These are phyloP conservation scores for Panagrolaimus sp. DNA, from an alignment of 1,140 invertebrate genomes.

Conservation along the genomic window DNA sequence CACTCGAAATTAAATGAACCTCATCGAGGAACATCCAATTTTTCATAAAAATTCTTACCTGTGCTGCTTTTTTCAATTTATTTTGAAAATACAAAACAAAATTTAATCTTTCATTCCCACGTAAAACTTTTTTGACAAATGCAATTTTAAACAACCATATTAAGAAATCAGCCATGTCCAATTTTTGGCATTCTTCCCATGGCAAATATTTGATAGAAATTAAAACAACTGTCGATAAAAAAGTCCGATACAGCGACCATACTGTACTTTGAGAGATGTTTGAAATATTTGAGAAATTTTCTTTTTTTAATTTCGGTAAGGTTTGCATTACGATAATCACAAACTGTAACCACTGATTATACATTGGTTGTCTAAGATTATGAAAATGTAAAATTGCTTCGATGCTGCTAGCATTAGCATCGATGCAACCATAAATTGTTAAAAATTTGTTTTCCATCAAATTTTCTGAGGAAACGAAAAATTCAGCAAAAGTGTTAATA, in stretches of 20 bases:
- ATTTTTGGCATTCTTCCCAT: too few relatives aligned
- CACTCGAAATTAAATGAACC: too few relatives aligned
- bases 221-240: neutral
- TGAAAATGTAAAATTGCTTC: neutral
- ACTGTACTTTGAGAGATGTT: neutral
- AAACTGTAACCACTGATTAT: neutral
- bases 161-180: neutral
- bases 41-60: too few relatives aligned
- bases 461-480: neutral
- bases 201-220: too few relatives aligned
- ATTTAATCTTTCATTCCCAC: too few relatives aligned
- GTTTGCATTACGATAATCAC: neutral
- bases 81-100: too few relatives aligned
- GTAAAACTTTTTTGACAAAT: neutral
- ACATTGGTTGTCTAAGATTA: neutral
- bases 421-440: neutral
- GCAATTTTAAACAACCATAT: neutral
- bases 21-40: too few relatives aligned
- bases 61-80: too few relatives aligned
- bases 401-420: neutral
- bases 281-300: neutral
- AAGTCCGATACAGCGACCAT: neutral
- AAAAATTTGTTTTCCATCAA: neutral
- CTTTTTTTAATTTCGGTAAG: neutral
- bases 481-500: neutral